phyloP scores from a whole-genome alignment of 2,888 invertebrate species.

The Tenodera sinensis region DNA sequence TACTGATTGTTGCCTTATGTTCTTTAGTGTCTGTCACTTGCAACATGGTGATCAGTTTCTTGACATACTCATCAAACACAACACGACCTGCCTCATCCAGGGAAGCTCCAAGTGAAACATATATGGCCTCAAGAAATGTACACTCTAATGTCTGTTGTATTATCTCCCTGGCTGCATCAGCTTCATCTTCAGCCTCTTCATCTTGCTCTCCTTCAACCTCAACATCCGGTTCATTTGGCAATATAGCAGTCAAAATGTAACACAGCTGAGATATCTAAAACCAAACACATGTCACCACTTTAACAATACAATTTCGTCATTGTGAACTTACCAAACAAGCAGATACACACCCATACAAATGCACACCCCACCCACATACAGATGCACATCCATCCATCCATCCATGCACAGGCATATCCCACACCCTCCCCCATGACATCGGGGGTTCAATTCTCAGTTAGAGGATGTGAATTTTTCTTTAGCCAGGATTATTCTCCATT shows the following conservation, averaged over 20 bases:
- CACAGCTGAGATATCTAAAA: constrained; percentile 74
- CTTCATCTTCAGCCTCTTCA: constrained; percentile 45
- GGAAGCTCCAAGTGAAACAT: constrained; percentile 80
- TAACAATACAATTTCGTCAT: too few species aligned
- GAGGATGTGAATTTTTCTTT: too few species aligned
- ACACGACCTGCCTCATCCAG: constrained; percentile 64
- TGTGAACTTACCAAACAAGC: too few species aligned
- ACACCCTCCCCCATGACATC: too few species aligned
- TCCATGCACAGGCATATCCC: too few species aligned
- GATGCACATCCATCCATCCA: too few species aligned
- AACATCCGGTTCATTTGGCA: constrained; percentile 37
- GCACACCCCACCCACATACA: too few species aligned
- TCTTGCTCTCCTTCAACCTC: not conserved
- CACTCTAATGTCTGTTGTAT: constrained; percentile 64
- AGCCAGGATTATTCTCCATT: too few species aligned
- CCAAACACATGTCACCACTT: too few species aligned
- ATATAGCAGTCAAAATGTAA: constrained; percentile 71
- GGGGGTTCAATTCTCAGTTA: too few species aligned
- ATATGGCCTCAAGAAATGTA: constrained; percentile 69
- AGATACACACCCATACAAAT: too few species aligned
- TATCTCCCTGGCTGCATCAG: not conserved
- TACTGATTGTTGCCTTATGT: constrained; percentile 61
- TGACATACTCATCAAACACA: constrained; percentile 77
- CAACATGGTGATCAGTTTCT: constrained; percentile 68
- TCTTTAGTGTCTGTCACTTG: constrained; percentile 61